Percentiles rank a stretch among this genome's conserved stretches.
Conservation (phyloP, 2,888 invertebrate species). For the Drosophila austrosaltans region DNA sequence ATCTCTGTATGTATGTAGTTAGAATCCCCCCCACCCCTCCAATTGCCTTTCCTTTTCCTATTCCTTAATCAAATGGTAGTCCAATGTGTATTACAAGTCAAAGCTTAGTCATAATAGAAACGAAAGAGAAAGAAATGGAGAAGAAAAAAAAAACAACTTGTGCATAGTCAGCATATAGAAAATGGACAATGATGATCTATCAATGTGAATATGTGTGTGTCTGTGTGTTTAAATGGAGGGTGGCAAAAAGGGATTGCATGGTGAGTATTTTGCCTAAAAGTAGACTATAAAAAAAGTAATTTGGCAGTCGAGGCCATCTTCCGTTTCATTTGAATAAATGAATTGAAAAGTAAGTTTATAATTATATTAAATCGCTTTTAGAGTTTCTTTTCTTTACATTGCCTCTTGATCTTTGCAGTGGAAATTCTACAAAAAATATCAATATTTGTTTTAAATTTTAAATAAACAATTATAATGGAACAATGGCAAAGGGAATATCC, state of each 20-base stretch:
- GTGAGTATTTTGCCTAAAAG: constrained; percentile 1
- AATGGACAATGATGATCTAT: not conserved
- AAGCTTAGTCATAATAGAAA: constrained; percentile 14
- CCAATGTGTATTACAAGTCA: constrained; percentile 12
- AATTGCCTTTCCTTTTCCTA: not conserved
- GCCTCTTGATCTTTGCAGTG: no score
- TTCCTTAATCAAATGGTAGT: constrained; percentile 4
- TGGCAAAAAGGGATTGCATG: not conserved
- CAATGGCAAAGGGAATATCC: no score
- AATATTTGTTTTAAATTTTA: no score
- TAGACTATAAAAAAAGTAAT: not conserved
- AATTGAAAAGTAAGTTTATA: no score
- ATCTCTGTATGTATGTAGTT: no score
- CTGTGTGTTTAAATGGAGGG: not conserved
- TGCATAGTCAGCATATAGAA: constrained; percentile 1
- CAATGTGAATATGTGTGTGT: not conserved
- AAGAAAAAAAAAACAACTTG: not conserved
- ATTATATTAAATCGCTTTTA: no score
- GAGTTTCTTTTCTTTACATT: no score
- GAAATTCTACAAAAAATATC: no score
- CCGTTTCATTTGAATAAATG: not conserved
- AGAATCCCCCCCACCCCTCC: not conserved
- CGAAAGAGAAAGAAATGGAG: not conserved
- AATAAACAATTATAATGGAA: no score
- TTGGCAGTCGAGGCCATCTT: no score